phyloP scores from a whole-genome alignment of 2,888 invertebrate species.

The Plutella xylostella region DNA sequence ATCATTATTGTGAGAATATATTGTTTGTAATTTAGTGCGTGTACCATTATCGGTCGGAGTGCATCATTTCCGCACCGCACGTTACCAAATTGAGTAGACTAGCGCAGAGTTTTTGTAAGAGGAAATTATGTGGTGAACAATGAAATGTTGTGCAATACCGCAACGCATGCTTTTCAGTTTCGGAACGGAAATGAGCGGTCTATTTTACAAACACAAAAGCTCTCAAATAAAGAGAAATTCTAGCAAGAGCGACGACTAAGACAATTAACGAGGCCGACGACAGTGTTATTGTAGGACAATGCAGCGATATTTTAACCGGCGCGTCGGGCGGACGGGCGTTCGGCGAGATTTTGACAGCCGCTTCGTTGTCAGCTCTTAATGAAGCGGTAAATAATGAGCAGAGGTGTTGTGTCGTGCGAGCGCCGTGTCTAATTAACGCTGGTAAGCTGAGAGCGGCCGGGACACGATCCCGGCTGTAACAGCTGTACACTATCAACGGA shows the following conservation, averaged over 20 bases:
- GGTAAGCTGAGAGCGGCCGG: slow-evolving; percentile 32
- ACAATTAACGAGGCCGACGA: slow-evolving; percentile 60
- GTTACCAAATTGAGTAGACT: slow-evolving; percentile 42
- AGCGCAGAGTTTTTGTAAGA: slow-evolving; percentile 41
- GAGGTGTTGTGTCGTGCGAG: slow-evolving; percentile 54
- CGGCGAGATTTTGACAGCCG: slow-evolving; percentile 60
- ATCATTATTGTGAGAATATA: slow-evolving; percentile 46
- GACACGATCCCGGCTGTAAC: slow-evolving; percentile 25
- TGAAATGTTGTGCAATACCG: slow-evolving; percentile 33
- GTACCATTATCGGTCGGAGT: slow-evolving; percentile 47
- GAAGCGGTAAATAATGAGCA: slow-evolving; percentile 67
- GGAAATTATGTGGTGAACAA: slow-evolving; percentile 39
- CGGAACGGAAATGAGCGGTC: slow-evolving; percentile 37
- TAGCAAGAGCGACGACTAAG: slow-evolving; percentile 39
- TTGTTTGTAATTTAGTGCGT: slow-evolving; percentile 49
- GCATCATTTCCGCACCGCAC: slow-evolving; percentile 49
- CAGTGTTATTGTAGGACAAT: slow-evolving; percentile 62
- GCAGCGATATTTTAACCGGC: slow-evolving; percentile 55
- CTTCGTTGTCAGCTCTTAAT: slow-evolving; percentile 61
- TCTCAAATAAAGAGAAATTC: slow-evolving; percentile 36
- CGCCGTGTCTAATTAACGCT: slow-evolving; percentile 59
- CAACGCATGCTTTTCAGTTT: slow-evolving; percentile 30
- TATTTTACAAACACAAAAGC: slow-evolving; percentile 40
- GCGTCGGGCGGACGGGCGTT: slow-evolving; percentile 40
- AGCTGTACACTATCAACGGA: slow-evolving; percentile 16